Conservation (phyloP, 53 echinoderm and acorn worm genomes). For the Paracentrotus lividus region DNA sequence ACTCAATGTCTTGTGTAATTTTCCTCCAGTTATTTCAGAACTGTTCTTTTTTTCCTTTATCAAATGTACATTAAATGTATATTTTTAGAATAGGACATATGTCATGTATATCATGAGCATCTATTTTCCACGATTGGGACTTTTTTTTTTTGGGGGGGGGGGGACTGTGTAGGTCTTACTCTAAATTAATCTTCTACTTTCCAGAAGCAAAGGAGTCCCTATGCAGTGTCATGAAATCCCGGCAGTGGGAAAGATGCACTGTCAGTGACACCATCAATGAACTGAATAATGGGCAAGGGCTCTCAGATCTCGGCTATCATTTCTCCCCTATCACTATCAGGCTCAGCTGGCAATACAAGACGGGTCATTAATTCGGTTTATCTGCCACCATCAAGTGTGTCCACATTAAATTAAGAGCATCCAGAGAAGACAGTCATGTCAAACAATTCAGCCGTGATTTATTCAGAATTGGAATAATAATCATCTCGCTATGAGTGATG, state of each 20-base stretch:
- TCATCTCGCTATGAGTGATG: background rate
- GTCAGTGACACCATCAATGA: slow-evolving; percentile 45
- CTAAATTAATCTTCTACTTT: background rate
- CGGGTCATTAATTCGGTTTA: slow-evolving; percentile 69
- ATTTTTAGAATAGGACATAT: background rate
- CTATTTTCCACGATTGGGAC: background rate
- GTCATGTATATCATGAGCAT: background rate
- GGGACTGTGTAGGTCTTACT: background rate
- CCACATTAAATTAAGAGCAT: slow-evolving; percentile 62
- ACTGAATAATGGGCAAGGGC: slow-evolving; percentile 47
- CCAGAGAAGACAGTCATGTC: slow-evolving; percentile 10
- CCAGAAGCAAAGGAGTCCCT: background rate
- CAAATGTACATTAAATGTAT: background rate
- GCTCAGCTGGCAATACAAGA: slow-evolving; percentile 61
- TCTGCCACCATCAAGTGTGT: slow-evolving; percentile 62
- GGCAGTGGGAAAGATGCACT: slow-evolving; percentile 9
- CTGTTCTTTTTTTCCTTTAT: background rate
- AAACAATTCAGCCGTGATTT: slow-evolving; percentile 52
- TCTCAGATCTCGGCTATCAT: slow-evolving; percentile 36
- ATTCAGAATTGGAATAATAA: slow-evolving; percentile 31
- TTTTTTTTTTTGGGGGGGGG: background rate
- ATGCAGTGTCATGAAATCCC: background rate
- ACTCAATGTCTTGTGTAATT: background rate
- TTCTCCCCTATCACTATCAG: slow-evolving; percentile 12
- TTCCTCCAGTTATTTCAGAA: background rate